A percentile compares a stretch with the other conserved stretches of the same genome.
Conservation (phyloP, 1,140 invertebrate genomes). For the Ericerus pela region DNA sequence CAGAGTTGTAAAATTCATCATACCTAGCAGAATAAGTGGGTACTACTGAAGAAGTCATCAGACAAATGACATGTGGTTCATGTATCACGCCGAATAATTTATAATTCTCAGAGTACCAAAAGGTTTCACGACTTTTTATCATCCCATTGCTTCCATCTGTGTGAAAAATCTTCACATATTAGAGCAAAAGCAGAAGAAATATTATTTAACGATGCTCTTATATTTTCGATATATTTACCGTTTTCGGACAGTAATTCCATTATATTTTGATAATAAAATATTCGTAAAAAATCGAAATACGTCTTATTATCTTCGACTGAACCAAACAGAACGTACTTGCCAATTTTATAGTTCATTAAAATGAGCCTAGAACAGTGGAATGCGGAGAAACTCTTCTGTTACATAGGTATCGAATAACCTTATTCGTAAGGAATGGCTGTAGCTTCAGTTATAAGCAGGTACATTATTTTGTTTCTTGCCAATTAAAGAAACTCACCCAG, state of each 20-base stretch:
- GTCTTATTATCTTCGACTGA: neutral
- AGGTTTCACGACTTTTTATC: conserved; percentile 53
- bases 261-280: conserved; percentile 7
- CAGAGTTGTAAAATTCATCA: no score
- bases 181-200: neutral
- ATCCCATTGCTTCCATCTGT: no score
- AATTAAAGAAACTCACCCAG: conserved; percentile 34
- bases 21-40: conserved; percentile 51
- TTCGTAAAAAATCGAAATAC: neutral
- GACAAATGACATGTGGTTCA: conserved; percentile 45
- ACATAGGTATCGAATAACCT: neutral
- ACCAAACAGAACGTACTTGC: neutral
- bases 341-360: neutral
- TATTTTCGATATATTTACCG: neutral
- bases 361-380: neutral
- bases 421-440: neutral
- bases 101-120: conserved; percentile 68
- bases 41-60: conserved; percentile 46
- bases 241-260: neutral
- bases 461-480: no score
- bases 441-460: no score
- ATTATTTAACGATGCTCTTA: neutral
- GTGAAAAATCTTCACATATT: neutral
- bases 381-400: no score
- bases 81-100: conserved; percentile 58